Conservation (phyloP, 2,888 invertebrate species). For the Gymnocheta viridis region DNA sequence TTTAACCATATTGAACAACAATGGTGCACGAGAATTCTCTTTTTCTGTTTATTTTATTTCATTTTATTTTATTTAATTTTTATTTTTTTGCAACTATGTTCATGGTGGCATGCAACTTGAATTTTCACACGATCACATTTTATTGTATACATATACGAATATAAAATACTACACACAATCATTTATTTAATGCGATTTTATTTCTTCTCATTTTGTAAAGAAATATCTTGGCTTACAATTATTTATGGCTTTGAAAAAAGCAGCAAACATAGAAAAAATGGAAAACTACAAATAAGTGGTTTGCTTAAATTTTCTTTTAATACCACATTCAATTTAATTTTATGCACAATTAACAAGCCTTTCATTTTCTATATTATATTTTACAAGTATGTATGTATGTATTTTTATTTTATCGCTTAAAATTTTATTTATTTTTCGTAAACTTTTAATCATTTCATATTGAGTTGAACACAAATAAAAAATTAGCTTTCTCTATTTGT, state of each 20-base stretch:
- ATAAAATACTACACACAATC: not conserved
- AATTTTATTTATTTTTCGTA: conserved; percentile 32
- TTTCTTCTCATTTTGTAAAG: conserved; percentile 47
- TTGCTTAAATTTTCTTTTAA: conserved; percentile 52
- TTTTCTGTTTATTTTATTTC: conserved; percentile 26
- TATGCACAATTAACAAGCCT: conserved; percentile 72
- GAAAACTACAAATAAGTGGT: conserved; percentile 42
- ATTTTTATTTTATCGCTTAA: conserved; percentile 21
- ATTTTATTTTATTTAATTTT: conserved; percentile 24
- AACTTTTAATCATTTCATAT: conserved; percentile 6
- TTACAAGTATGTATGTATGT: too few species aligned
- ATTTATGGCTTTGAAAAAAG: conserved; percentile 50
- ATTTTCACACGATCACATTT: conserved; percentile 71
- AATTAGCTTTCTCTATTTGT: conserved; percentile 10
- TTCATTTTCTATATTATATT: conserved; percentile 75
- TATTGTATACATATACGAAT: conserved; percentile 43
- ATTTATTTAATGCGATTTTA: conserved; percentile 30
- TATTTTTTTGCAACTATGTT: conserved; percentile 53
- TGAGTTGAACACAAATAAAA: conserved; percentile 3
- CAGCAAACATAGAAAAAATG: conserved; percentile 7
- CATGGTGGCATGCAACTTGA: conserved; percentile 70
- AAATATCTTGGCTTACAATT: conserved; percentile 52
- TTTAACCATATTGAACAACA: conserved; percentile 46
- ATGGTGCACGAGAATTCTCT: conserved; percentile 46
- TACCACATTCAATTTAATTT: conserved; percentile 65